Conservation (phyloP, 2,113 vertebrate species). For the Pseudopipra pipra region DNA sequence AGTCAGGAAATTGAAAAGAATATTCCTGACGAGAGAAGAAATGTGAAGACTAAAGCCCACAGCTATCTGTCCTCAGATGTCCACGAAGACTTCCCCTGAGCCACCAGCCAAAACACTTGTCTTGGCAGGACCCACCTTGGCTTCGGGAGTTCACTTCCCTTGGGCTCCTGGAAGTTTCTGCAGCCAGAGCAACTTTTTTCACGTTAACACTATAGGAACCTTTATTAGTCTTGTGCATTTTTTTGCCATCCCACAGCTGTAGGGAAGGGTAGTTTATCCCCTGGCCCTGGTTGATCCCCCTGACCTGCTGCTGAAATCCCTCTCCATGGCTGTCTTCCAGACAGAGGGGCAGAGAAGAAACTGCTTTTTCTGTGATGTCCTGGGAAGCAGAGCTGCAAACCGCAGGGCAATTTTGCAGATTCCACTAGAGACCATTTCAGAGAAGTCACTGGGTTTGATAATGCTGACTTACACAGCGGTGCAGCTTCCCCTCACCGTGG, state of each 20-base stretch:
- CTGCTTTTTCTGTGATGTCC: not conserved
- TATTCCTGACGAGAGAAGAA: not conserved
- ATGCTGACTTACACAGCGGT: not conserved
- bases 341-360: not conserved
- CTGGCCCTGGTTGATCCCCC: not conserved
- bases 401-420: not conserved
- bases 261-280: not conserved
- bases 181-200: not conserved
- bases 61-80: not conserved
- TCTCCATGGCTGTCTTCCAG: not conserved
- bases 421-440: conserved; percentile 5
- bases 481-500: rapidly evolving
- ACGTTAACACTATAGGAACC: rapidly evolving
- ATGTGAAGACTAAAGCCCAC: not conserved
- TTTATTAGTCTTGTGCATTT: not conserved
- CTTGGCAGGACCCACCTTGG: not conserved
- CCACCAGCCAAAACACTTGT: no score
- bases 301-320: not conserved
- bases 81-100: not conserved
- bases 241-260: not conserved
- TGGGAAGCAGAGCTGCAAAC: not conserved
- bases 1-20: not conserved
- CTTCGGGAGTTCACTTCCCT: not conserved
- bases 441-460: not conserved
- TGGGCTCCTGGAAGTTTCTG: not conserved